Evolutionary conservation across 2,888 invertebrate species (phyloP).

Genomic region (Homarus gammarus): DNA sequence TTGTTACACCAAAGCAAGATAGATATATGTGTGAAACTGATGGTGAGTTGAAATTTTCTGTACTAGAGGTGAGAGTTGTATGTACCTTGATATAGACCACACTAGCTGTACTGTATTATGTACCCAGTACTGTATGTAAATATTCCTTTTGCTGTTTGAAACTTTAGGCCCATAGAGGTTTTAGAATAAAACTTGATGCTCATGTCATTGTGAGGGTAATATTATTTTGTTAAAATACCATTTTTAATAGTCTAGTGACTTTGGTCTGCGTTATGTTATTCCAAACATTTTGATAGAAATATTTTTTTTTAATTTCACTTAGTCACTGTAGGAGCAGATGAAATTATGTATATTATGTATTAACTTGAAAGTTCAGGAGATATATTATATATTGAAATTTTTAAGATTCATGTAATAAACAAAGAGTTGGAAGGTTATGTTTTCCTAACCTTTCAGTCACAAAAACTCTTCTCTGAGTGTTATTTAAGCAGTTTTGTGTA

Average conservation of each 20-base stretch:
- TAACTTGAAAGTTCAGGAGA: conserved; percentile 46
- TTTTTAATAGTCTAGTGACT: not conserved
- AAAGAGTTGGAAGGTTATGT: conserved; percentile 12
- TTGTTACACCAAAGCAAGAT: conserved; percentile 19
- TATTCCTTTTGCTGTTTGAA: conserved; percentile 50
- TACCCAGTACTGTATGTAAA: conserved; percentile 38
- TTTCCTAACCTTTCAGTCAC: not conserved
- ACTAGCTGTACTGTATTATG: conserved; percentile 27
- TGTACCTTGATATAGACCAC: conserved; percentile 33
- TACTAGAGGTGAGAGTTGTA: conserved; percentile 27
- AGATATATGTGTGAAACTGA: not conserved
- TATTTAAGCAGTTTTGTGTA: no score
- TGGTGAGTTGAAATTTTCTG: not conserved
- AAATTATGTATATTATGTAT: conserved; percentile 49
- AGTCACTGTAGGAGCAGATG: conserved; percentile 27
- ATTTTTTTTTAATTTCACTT: conserved; percentile 14
- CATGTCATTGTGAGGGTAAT: conserved; percentile 18
- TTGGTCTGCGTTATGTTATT: conserved; percentile 12
- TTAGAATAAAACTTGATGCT: conserved; percentile 27
- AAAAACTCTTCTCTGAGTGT: no score
- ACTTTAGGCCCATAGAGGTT: conserved; percentile 15
- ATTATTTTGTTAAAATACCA: conserved; percentile 21
- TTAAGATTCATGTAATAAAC: conserved; percentile 60
- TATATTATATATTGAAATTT: conserved; percentile 60
- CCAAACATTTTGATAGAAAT: conserved; percentile 28